Evolutionary conservation across 2,888 invertebrate species (phyloP).

Genomic region (Drosophila demipolita): DNA sequence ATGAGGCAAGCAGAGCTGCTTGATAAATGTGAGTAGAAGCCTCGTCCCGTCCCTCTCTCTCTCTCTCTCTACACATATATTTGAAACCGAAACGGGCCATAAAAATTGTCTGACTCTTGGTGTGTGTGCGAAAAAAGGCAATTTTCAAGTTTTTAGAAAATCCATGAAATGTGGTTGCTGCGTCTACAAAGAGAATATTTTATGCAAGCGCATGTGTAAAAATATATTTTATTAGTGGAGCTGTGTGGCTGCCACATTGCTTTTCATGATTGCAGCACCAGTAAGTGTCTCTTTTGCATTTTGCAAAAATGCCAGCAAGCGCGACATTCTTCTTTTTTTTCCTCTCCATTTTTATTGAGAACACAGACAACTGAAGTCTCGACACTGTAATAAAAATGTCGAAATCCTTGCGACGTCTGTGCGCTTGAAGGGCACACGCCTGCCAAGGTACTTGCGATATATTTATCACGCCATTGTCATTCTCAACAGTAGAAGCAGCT

Average conservation of each 20-base stretch:
- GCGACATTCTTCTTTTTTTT: conserved; percentile 45
- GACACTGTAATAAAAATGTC: conserved; percentile 70
- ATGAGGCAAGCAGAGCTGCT: conserved; percentile 50
- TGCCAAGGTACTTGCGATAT: conserved; percentile 62
- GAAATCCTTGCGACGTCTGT: conserved; percentile 52
- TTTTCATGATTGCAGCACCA: conserved; percentile 17
- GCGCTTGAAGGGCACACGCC: conserved; percentile 37
- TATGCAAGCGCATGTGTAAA: conserved; percentile 63
- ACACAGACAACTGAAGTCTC: conserved; percentile 24
- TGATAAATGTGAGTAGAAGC: conserved; percentile 59
- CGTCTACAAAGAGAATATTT: conserved; percentile 68
- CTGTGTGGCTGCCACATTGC: conserved; percentile 26
- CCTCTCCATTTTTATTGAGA: conserved; percentile 26
- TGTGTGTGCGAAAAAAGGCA: conserved; percentile 32
- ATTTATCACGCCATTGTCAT: conserved; percentile 65
- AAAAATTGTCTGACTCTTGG: conserved; percentile 50
- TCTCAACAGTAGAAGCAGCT: conserved; percentile 16
- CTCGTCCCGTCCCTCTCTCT: background rate
- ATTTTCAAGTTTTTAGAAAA: conserved; percentile 66
- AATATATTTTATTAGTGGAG: conserved; percentile 68
- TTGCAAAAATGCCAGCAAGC: conserved; percentile 45
- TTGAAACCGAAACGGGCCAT: conserved; percentile 51
- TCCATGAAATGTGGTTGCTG: conserved; percentile 65
- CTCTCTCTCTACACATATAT: conserved; percentile 8
- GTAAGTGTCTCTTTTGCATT: conserved; percentile 49